phyloP scores from a whole-genome alignment of 2,797 vertebrate genomes.

The Chiloscyllium punctatum region DNA sequence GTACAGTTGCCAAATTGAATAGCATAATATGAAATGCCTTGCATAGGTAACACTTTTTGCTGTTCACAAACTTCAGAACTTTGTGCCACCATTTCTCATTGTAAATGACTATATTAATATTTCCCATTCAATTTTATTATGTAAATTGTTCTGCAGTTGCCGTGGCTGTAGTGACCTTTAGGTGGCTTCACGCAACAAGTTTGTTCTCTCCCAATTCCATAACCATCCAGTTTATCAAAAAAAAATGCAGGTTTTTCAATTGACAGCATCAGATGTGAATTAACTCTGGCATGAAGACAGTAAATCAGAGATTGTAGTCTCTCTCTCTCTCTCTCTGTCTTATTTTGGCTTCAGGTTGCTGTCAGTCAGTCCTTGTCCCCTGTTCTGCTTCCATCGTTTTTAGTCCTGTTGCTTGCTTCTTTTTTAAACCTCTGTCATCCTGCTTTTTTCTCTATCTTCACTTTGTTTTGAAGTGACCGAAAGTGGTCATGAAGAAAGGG shows the following conservation, averaged over 20 bases:
- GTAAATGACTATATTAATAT: background rate
- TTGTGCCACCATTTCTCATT: background rate
- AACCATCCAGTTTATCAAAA: background rate
- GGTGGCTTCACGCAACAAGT: background rate
- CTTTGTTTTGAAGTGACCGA: background rate
- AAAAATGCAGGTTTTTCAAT: background rate
- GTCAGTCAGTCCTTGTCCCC: too few relatives aligned
- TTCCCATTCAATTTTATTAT: background rate
- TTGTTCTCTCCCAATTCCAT: background rate
- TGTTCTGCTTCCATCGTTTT: too few relatives aligned
- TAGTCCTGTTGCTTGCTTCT: too few relatives aligned
- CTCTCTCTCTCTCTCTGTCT: too few relatives aligned
- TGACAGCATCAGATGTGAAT: background rate
- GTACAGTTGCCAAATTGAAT: background rate
- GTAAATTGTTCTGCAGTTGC: background rate
- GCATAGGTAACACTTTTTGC: too few relatives aligned
- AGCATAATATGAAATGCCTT: background rate
- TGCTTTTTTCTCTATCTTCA: constrained; percentile 7
- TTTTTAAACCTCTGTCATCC: constrained; percentile 41
- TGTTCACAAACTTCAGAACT: too few relatives aligned
- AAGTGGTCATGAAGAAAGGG: too few relatives aligned
- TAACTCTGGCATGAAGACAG: background rate
- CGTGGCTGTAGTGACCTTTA: background rate
- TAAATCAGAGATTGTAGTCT: too few relatives aligned
- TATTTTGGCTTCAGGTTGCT: too few relatives aligned